Evolutionary conservation across 2,113 vertebrate genomes (phyloP).

Genomic region (Verasper variegatus): DNA sequence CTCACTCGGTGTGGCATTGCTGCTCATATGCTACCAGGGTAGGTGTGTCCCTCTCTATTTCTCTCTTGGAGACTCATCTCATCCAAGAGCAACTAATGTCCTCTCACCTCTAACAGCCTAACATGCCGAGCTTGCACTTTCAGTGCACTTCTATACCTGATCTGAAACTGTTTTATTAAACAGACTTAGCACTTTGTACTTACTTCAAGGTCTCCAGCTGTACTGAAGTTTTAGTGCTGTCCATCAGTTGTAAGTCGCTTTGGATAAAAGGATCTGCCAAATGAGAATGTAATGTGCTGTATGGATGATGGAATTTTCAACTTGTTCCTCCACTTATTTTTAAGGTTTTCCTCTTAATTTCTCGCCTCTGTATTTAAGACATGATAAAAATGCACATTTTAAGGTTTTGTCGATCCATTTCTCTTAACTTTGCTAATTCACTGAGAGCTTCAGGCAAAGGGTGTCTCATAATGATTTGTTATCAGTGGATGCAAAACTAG

Average conservation of each 20-base stretch:
- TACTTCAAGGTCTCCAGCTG: background rate
- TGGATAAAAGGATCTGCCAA: background rate
- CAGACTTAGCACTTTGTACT: background rate
- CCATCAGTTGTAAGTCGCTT: background rate
- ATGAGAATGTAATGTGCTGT: background rate
- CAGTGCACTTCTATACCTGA: background rate
- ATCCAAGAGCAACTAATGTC: too few relatives aligned
- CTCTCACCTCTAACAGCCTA: background rate
- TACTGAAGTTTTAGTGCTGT: background rate
- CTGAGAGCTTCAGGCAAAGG: slow-evolving; percentile 13
- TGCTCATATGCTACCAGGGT: background rate
- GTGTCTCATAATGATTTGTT: slow-evolving; percentile 21
- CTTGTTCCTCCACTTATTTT: background rate
- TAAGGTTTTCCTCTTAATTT: background rate
- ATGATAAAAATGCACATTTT: slow-evolving; percentile 3
- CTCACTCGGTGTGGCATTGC: too few relatives aligned
- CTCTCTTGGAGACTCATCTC: background rate
- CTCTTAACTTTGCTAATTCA: slow-evolving; percentile 17
- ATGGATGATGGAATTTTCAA: background rate
- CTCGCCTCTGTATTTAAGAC: slow-evolving; percentile 9
- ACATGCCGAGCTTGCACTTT: background rate
- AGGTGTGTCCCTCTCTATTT: background rate
- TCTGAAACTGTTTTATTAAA: background rate
- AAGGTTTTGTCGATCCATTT: slow-evolving; percentile 3
- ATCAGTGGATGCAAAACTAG: slow-evolving; percentile 40